These are phyloP conservation scores for Ridgeia piscesae DNA, from an alignment of 1,140 invertebrate genomes.

Conservation along the genomic window DNA sequence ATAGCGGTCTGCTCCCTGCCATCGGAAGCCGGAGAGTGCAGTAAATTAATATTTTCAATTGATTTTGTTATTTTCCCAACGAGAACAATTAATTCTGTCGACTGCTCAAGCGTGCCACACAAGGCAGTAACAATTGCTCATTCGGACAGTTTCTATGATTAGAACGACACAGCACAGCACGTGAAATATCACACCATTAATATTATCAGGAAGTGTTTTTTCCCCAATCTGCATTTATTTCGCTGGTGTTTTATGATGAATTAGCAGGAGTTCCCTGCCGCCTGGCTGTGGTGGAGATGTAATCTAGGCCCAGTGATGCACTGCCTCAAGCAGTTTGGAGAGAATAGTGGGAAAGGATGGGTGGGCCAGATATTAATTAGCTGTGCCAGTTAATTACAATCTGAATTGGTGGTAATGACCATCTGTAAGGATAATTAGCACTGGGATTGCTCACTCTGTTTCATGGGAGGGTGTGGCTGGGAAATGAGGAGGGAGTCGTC, in stretches of 20 bases:
- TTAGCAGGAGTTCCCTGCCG: not conserved
- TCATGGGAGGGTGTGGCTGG: not conserved
- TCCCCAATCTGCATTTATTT: not conserved
- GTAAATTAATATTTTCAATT: not conserved
- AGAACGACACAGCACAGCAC: not conserved
- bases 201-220: not conserved
- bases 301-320: not conserved
- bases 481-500: not conserved
- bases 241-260: not conserved
- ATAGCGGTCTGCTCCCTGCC: not conserved
- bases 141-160: not conserved
- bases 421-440: not conserved
- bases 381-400: not conserved
- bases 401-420: not conserved
- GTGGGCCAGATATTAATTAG: not conserved
- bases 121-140: not conserved
- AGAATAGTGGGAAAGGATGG: not conserved
- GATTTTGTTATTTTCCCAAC: not conserved
- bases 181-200: not conserved
- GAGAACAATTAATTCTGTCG: not conserved
- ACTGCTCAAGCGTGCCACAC: not conserved
- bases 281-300: not conserved
- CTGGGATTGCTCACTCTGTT: not conserved
- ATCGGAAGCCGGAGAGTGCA: not conserved
- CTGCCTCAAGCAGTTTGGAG: not conserved